phyloP scores from a whole-genome alignment of 2,888 invertebrate genomes.

The Tuta absoluta region DNA sequence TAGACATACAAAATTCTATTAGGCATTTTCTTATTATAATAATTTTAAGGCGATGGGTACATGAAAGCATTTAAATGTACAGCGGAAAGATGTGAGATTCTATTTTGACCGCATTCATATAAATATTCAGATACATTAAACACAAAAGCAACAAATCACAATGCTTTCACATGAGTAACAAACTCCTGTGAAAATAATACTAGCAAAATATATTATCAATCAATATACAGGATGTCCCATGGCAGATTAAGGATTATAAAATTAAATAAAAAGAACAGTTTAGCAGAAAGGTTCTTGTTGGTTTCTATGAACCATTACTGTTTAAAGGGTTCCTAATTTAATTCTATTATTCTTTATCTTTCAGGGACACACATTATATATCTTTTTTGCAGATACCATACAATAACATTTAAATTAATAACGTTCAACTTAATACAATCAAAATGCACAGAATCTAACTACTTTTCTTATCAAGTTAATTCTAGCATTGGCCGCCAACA shows the following conservation, averaged over 20 bases:
- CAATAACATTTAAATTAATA: not conserved
- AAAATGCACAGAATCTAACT: slow-evolving; percentile 13
- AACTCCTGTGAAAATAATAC: not conserved
- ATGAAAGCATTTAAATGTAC: slow-evolving; percentile 33
- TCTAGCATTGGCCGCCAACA: slow-evolving; percentile 6
- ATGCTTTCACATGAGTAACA: not conserved
- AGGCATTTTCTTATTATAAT: slow-evolving; percentile 34
- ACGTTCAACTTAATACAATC: slow-evolving; percentile 2
- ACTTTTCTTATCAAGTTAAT: slow-evolving; percentile 10
- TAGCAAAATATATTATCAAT: not conserved
- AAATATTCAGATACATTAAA: not conserved
- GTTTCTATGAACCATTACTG: too few species aligned
- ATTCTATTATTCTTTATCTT: too few species aligned
- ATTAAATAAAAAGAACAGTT: too few species aligned
- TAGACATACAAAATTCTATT: slow-evolving; percentile 35
- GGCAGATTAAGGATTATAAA: too few species aligned
- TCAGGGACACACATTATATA: not conserved
- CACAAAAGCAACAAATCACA: slow-evolving; percentile 3
- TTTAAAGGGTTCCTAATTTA: too few species aligned
- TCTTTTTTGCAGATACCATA: not conserved
- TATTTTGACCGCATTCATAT: slow-evolving; percentile 20
- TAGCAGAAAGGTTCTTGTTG: too few species aligned
- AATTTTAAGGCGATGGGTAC: slow-evolving; percentile 34
- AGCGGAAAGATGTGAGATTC: slow-evolving; percentile 34
- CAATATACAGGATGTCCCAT: too few species aligned